These are phyloP conservation scores for Arrhopalites spinosus DNA, from an alignment of 2,888 invertebrate species.

Conservation along the genomic window DNA sequence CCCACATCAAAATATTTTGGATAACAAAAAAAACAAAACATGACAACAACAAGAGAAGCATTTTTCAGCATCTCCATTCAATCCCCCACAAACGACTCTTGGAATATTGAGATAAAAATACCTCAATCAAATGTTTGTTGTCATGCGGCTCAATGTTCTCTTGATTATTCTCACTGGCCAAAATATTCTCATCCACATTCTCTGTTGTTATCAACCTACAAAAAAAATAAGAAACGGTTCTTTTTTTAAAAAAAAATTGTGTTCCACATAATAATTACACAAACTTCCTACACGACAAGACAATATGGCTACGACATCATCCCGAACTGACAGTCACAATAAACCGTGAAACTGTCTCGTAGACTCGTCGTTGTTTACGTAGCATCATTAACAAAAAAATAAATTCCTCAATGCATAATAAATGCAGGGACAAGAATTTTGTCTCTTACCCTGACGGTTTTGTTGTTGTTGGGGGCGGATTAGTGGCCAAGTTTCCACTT, in stretches of 20 bases:
- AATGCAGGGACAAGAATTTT: not conserved
- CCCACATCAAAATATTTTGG: not conserved
- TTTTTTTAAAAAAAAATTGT: too few species aligned
- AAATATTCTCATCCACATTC: conserved; percentile 57
- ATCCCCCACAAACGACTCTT: conserved; percentile 21
- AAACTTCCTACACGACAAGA: not conserved
- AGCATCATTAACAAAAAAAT: not conserved
- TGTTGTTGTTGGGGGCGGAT: conserved; percentile 45
- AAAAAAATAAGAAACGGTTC: not conserved
- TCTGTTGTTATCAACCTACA: conserved; percentile 50
- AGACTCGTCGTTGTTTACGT: too few species aligned
- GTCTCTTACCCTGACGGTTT: conserved; percentile 46
- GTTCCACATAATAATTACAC: too few species aligned
- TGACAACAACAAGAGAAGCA: too few species aligned
- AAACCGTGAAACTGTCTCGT: not conserved
- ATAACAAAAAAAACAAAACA: too few species aligned
- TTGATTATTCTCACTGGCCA: conserved; percentile 65
- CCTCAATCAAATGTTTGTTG: conserved; percentile 59
- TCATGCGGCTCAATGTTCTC: conserved; percentile 73
- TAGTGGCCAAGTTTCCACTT: conserved; percentile 52
- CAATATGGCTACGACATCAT: not conserved
- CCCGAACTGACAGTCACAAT: not conserved
- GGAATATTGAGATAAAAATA: conserved; percentile 27
- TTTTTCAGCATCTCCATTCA: not conserved
- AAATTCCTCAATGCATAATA: not conserved